A percentile compares a stretch with the other conserved stretches of the same genome.
These are phyloP conservation scores for Bujurquina vittata DNA, from an alignment of 2,113 vertebrate species.

Conservation along the genomic window DNA sequence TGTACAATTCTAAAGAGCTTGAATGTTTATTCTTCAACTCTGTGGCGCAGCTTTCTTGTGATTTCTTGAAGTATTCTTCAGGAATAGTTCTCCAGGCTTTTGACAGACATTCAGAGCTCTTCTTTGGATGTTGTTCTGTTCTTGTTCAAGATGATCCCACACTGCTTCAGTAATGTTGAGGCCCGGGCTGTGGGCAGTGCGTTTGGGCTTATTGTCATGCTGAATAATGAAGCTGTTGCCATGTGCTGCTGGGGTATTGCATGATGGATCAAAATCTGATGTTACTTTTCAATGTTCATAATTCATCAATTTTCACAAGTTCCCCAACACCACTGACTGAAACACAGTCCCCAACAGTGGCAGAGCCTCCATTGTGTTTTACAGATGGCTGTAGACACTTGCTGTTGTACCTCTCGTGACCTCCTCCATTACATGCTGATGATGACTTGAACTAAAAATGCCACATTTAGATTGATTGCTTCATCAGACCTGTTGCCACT, in stretches of 20 bases:
- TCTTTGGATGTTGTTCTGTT: neutral
- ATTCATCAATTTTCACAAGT: neutral
- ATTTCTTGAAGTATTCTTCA: neutral
- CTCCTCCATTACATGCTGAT: neutral
- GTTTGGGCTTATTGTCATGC: neutral
- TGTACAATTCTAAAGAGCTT: too few relatives aligned
- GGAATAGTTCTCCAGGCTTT: neutral
- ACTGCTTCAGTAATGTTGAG: neutral
- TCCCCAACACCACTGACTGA: neutral
- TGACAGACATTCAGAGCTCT: neutral
- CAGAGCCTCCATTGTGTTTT: neutral
- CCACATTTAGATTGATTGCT: too few relatives aligned
- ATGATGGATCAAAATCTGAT: neutral
- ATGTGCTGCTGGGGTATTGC: neutral
- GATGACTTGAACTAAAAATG: neutral
- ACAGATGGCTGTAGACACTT: neutral
- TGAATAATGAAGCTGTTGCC: neutral
- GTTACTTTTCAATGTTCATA: neutral
- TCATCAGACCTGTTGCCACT: too few relatives aligned
- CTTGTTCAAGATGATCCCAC: neutral
- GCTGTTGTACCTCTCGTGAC: neutral
- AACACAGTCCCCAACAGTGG: too few relatives aligned
- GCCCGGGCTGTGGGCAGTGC: neutral
- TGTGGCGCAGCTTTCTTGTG: neutral
- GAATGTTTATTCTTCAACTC: neutral